Percentiles rank a stretch among this genome's conserved stretches.
Conservation (phyloP, 2,113 vertebrate species). For the Chlorocebus sabaeus region DNA sequence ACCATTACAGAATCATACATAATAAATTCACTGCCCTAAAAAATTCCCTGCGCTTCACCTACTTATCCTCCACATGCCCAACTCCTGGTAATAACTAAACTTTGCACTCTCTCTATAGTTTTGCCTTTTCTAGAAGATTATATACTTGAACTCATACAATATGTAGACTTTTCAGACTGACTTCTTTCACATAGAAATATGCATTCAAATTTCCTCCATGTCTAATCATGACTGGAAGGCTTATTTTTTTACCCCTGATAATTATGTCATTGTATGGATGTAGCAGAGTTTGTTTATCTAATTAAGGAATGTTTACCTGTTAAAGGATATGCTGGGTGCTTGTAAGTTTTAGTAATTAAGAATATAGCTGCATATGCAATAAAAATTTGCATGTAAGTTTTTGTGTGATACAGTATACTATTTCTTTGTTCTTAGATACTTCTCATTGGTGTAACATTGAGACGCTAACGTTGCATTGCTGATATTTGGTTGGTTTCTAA, state of each 20-base stretch:
- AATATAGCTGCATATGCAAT: background rate
- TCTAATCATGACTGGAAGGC: background rate
- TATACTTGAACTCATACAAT: background rate
- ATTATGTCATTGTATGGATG: background rate
- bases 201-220: background rate
- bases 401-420: too few species aligned
- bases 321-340: background rate
- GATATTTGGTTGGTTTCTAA: background rate
- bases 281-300: background rate
- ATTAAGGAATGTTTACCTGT: background rate
- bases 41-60: background rate
- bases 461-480: background rate
- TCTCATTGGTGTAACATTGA: background rate
- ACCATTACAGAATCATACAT: background rate
- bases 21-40: background rate
- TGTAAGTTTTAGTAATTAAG: background rate
- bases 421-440: background rate
- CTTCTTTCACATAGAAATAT: background rate
- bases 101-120: background rate
- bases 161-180: background rate
- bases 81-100: background rate
- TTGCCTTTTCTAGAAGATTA: background rate
- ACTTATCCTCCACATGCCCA: rapidly evolving
- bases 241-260: background rate
- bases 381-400: too few species aligned